Conservation (phyloP, 30 jellyfish, hydroid and myxozoan genomes). For the Hydractinia symbiolongicarpus region DNA sequence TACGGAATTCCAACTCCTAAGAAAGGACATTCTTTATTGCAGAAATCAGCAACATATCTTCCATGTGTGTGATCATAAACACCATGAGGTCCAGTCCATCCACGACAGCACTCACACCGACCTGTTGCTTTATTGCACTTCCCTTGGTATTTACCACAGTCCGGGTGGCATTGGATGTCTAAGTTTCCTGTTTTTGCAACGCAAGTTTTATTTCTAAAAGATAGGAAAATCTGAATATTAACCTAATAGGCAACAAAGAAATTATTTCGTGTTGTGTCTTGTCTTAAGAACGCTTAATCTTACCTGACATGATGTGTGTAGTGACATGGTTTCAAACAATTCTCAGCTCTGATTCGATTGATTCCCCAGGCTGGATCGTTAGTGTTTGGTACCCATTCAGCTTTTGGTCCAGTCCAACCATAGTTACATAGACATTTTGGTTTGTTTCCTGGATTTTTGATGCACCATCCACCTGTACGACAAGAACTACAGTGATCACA, state of each 20-base stretch:
- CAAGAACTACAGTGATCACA: background rate
- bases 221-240: background rate
- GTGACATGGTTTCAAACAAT: constrained; percentile 22
- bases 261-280: background rate
- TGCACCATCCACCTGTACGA: background rate
- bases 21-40: constrained; percentile 7
- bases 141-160: background rate
- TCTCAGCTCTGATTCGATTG: constrained; percentile 11
- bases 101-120: background rate
- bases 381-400: constrained; percentile 2
- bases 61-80: background rate
- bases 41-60: background rate
- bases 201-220: constrained; percentile 2
- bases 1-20: background rate
- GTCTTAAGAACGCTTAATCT: background rate
- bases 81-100: constrained; percentile 15
- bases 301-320: constrained; percentile 33
- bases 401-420: constrained; percentile 31
- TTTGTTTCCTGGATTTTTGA: background rate
- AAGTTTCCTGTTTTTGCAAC: background rate
- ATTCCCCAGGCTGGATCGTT: constrained; percentile 27
- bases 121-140: constrained; percentile 2
- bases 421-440: constrained; percentile 27
- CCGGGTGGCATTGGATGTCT: background rate
- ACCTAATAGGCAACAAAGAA: background rate